A percentile compares a stretch with the other conserved stretches of the same genome.
phyloP scores from a whole-genome alignment of 1,140 invertebrate species.

The Cecropterus lyciades region DNA sequence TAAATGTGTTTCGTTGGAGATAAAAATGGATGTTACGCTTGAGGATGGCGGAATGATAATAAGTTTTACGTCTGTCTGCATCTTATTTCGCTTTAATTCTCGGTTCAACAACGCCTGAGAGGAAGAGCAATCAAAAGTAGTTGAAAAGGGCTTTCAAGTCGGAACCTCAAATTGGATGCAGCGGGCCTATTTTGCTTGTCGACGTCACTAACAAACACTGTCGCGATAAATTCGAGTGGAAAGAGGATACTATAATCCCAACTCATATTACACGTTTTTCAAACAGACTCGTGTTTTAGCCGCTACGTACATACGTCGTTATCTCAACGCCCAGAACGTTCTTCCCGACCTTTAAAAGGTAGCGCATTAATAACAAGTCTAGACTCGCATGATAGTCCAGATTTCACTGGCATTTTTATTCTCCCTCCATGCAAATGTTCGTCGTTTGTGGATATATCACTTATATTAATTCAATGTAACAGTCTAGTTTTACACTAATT shows the following conservation, averaged over 20 bases:
- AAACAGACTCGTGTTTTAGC: slow-evolving; percentile 44
- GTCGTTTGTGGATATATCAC: slow-evolving; percentile 39
- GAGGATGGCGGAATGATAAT: slow-evolving; percentile 47
- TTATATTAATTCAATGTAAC: background rate
- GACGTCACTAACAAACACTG: slow-evolving; percentile 49
- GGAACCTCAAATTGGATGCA: slow-evolving; percentile 38
- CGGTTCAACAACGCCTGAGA: slow-evolving; percentile 27
- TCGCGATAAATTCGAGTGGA: slow-evolving; percentile 57
- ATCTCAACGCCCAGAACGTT: slow-evolving; percentile 43
- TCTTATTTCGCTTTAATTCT: slow-evolving; percentile 44
- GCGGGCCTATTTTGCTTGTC: slow-evolving; percentile 44
- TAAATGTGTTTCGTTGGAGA: slow-evolving; percentile 54
- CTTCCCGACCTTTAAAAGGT: slow-evolving; percentile 46
- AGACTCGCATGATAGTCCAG: slow-evolving; percentile 46
- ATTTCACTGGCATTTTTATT: slow-evolving; percentile 42
- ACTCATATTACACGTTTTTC: slow-evolving; percentile 62
- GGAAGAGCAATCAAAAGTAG: slow-evolving; percentile 5
- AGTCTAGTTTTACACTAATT: background rate
- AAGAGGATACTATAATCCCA: slow-evolving; percentile 54
- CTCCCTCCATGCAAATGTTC: slow-evolving; percentile 41
- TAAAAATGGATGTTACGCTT: slow-evolving; percentile 46
- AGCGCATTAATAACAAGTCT: slow-evolving; percentile 58
- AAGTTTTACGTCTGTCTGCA: slow-evolving; percentile 44
- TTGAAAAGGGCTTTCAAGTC: slow-evolving; percentile 37
- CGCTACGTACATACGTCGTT: slow-evolving; percentile 47